Base-by-base conservation (phyloP, 2,888 invertebrate species). In the Criorhina ranunculi region DNA sequence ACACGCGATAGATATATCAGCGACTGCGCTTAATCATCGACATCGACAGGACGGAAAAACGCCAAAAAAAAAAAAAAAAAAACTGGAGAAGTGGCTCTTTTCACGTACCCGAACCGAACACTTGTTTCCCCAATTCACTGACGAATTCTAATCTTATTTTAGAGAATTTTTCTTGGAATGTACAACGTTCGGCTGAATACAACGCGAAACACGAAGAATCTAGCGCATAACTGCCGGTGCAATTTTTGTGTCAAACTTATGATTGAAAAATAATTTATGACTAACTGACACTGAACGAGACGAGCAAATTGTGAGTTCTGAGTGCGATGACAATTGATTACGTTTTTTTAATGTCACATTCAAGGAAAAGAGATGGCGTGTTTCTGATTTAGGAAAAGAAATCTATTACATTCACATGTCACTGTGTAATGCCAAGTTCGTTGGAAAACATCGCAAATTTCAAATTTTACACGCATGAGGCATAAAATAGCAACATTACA, bases 1-100 rank as follows among this genome's bases (percentile, higher is more conserved):
- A 19, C 37, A 37, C 29, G 51, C 57, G 53, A 82, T 53, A 66
- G 78, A 19, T 31, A 53, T 35, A 78, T 69, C 46, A 33, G 69
- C 62, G 76, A 66, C 62, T 76, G 81, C 69, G 81, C 69, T 76
- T 51, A 66, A 51, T 66, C 57, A 40, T 49, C 66, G 42, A 60
- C 19, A 24, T 4, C 24, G 24, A 24, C 24, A n/a, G 24, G 24
- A 24, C 24, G 24, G n/a, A 53, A 2, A 15, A 67, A 49, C 51
- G 40, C 12, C 51, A 64, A 15, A 19, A 64, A 64, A 49, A 46
- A 64, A 42, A 2, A 3, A 6, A 19, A 19, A 46, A 46, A 46
- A 46, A 9, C 1, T 24, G 2, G 4, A 24, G 24, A 24, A 19
- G 19, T 46, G 19, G 5, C 46, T 24, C 6, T n/a, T 11, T 7